Base-by-base conservation (phyloP, 2,113 vertebrate species). In the Sprattus sprattus region DNA sequence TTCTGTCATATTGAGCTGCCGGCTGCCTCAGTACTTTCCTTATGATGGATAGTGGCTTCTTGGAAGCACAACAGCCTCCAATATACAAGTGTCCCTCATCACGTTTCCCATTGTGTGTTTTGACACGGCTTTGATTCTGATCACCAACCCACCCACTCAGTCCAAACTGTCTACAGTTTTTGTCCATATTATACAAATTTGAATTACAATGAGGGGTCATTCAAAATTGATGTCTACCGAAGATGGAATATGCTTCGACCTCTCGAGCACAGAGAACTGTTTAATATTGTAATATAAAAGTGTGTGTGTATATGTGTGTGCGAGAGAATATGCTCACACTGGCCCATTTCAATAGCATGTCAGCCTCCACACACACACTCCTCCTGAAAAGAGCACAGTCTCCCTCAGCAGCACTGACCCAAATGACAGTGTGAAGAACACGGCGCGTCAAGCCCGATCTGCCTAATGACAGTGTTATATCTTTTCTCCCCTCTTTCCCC, bases 391-490 rank as follows among this genome's bases (percentile, higher is more conserved):
- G 71, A 78, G 64, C 64, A 71, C 8, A 32, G 64, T 11, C 32
- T 78, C 28, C 71, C 25, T 39, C 28, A 4, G 25, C 71, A 78
- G 13, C 71, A 15, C 71, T 78, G 71, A 32, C 32, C 71, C 71
- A 15, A 11, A 39, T 32, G 25, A 39, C 71, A 16, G 71, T 78
- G 71, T 78, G 71, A 78, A 5, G 71, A 78, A 18, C 32, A 6
- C 3, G 15, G 25, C 32, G 25, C 4, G 11, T 78, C 25, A 39
- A 2, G 71, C 20, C 25, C 11, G 32, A 78, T 78, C 71, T 78
- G 71, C 32, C 71, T 78, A 78, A 78, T 78, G 71, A 78, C 71
- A 78, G 28, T 78, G 71, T 78, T 78, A 39, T 78, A 39, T 75
- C 28, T 13, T 39, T 39, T 39, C 67, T 39, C 71, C 28, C 11